Base-by-base conservation (phyloP, 2,113 vertebrate genomes). In the Chunga burmeisteri region DNA sequence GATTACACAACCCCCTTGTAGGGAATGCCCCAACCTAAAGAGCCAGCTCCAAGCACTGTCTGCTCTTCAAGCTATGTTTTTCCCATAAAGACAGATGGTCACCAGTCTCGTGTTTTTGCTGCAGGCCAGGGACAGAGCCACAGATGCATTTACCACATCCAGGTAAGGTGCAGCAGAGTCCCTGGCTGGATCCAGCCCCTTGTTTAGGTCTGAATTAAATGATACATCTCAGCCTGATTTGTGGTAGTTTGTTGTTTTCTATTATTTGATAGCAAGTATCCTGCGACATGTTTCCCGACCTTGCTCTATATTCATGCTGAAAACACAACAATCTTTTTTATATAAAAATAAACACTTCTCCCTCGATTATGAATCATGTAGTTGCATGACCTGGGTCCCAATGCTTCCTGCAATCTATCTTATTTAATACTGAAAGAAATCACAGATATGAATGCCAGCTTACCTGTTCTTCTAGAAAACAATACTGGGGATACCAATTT, bases 361-460 rank as follows among this genome's bases (percentile, higher is more conserved):
- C 61, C 42, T 38, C 55, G 81, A 58, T 83, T 89, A 85, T 77
- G 95, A 89, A 68, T 91, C 89, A 63, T 70, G 58, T 77, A 87
- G 78, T 91, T 91, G 62, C 50, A 70, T 77, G 93, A 93, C 74
- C 67, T 74, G 77, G 80, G 75, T 77, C 56, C 67, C 77, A 81
- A 22, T 6, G 47, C 78, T 91, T 94, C 83, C 71, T 70, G n/a
- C 53, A 88, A 71, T 85, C 56, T 81, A 34, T 88, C 81, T 90
- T 75, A 42, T 86, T 94, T 93, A 91, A 82, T 77, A 67, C 82
- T 38, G 66, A 90, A 95, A 95, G 65, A 89, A 95, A 93, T 61
- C 53, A 44, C 2, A 93, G 63, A 85, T 78, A 72, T 3, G 27
- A 71, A 83, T 81, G 77, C 46, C 89, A 86, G 72, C 7, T 80